Evolutionary conservation across 2,113 vertebrate genomes (phyloP).

Genomic region (Lipophrys pholis): DNA sequence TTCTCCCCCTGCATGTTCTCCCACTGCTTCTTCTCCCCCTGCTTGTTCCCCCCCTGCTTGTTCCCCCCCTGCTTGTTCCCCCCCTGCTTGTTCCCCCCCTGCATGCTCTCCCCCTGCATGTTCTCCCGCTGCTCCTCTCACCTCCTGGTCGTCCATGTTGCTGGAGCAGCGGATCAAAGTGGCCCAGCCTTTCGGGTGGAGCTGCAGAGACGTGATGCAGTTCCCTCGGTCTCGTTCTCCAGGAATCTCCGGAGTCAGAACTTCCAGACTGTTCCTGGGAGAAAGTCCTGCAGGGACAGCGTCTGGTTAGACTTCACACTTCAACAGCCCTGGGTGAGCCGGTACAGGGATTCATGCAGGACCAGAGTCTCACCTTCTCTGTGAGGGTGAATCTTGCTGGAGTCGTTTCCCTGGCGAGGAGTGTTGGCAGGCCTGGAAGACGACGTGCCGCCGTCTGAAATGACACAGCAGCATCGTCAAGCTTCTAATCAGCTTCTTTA

Average conservation of each 20-base stretch:
- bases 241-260: slow-evolving; percentile 96
- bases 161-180: slow-evolving; percentile 96
- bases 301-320: not conserved
- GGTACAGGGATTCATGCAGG: not conserved
- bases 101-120: too few relatives aligned
- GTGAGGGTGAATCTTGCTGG: slow-evolving; percentile 88
- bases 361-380: slow-evolving; percentile 88
- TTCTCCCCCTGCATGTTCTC: too few relatives aligned
- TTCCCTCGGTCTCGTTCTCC: slow-evolving; percentile 95
- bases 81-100: too few relatives aligned
- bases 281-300: slow-evolving; percentile 84
- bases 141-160: slow-evolving; percentile 98
- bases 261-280: slow-evolving; percentile 96
- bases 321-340: too few relatives aligned
- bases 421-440: slow-evolving; percentile 86
- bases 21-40: too few relatives aligned
- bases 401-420: slow-evolving; percentile 89
- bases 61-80: too few relatives aligned
- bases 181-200: slow-evolving; percentile 98
- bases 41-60: too few relatives aligned
- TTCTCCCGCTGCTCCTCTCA: slow-evolving; percentile 61
- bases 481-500: too few relatives aligned
- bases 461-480: not conserved
- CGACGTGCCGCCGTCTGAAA: slow-evolving; percentile 84
- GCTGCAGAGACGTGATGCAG: slow-evolving; percentile 98